Evolutionary conservation across 1,140 invertebrate genomes (phyloP).

Genomic region (Sesamia nonagrioides): DNA sequence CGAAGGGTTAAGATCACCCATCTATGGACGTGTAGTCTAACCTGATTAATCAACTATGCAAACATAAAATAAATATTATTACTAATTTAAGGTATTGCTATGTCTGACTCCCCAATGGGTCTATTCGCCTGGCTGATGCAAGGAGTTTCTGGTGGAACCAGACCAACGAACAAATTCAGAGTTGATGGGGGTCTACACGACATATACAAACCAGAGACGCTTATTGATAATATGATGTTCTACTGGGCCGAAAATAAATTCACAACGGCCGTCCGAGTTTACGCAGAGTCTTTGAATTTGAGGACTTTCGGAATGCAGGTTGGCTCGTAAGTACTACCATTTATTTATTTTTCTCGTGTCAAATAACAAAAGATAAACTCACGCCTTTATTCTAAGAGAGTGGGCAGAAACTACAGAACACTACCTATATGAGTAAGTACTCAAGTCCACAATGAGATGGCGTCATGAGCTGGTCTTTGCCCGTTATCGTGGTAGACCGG

Average conservation of each 20-base stretch:
- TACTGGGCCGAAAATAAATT: not conserved
- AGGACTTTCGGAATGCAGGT: not conserved
- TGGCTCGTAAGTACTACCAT: not conserved
- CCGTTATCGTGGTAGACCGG: too few species aligned
- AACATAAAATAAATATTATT: not conserved
- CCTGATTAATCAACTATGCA: too few species aligned
- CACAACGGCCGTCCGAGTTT: not conserved
- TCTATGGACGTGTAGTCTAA: too few species aligned
- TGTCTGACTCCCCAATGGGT: slow-evolving; percentile 90
- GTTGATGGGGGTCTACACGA: slow-evolving; percentile 90
- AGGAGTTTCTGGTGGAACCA: slow-evolving; percentile 93
- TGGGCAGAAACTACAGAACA: too few species aligned
- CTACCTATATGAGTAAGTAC: too few species aligned
- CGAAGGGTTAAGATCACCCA: too few species aligned
- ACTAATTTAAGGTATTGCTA: slow-evolving; percentile 84
- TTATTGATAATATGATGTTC: slow-evolving; percentile 89
- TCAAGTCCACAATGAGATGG: too few species aligned
- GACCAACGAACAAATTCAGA: slow-evolving; percentile 85
- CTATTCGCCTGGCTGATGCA: slow-evolving; percentile 94
- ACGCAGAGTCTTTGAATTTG: not conserved
- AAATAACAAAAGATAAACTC: too few species aligned
- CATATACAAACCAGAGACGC: slow-evolving; percentile 89
- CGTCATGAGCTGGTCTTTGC: too few species aligned
- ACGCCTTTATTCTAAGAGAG: too few species aligned
- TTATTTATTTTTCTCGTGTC: not conserved